Percentiles rank a stretch among this genome's conserved stretches.
These are phyloP conservation scores for Papilio glaucus DNA, from an alignment of 1,140 invertebrate genomes.

Conservation along the genomic window DNA sequence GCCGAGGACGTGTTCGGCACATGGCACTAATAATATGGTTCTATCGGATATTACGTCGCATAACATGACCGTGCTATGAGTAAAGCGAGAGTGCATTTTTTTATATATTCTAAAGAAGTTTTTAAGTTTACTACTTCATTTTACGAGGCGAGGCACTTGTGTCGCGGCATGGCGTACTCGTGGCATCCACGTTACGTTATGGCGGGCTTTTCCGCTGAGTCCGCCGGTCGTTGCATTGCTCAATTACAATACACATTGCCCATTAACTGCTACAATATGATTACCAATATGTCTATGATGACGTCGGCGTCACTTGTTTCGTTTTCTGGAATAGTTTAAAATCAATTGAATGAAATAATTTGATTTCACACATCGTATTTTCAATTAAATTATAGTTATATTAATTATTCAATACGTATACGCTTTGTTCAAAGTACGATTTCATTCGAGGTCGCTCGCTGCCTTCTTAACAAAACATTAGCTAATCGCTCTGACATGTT, in stretches of 20 bases:
- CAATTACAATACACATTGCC: conserved; percentile 7
- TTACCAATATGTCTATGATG: neutral
- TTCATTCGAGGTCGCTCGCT: conserved; percentile 72
- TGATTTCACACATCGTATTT: conserved; percentile 33
- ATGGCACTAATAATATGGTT: conserved; percentile 76
- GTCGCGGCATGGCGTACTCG: conserved; percentile 68
- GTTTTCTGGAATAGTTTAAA: conserved; percentile 28
- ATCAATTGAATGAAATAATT: conserved; percentile 40
- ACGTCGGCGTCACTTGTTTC: neutral
- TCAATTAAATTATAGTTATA: conserved; percentile 6
- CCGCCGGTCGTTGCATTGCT: neutral
- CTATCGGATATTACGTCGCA: conserved; percentile 67
- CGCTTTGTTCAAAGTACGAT: conserved; percentile 73
- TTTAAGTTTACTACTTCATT: conserved; percentile 29
- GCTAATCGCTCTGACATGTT: conserved; percentile 58
- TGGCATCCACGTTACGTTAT: conserved; percentile 78
- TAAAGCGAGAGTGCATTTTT: conserved; percentile 56
- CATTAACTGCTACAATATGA: neutral
- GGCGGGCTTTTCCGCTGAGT: conserved; percentile 58
- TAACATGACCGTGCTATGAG: conserved; percentile 50
- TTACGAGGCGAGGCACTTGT: conserved; percentile 34
- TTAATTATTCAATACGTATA: conserved; percentile 47
- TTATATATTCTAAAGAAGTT: conserved; percentile 2
- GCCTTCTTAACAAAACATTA: conserved; percentile 61
- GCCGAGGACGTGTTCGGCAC: conserved; percentile 79